A percentile compares a stretch with the other conserved stretches of the same genome.
Conservation (phyloP, 1,140 invertebrate species). For the Tetragnatha versicolor region DNA sequence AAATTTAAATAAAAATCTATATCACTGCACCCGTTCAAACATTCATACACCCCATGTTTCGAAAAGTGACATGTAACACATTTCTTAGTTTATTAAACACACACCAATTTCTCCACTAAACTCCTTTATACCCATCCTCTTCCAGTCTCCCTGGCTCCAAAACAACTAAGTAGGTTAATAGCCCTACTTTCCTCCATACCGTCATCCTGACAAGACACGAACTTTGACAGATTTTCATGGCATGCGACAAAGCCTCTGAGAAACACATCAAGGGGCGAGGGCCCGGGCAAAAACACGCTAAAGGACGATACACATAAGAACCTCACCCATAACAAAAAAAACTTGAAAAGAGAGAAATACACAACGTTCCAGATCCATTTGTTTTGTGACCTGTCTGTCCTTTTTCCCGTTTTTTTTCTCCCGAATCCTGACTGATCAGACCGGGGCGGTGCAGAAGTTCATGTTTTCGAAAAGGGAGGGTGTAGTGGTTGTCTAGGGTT, state of each 20-base stretch:
- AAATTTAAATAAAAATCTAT: no score
- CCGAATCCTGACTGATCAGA: background rate
- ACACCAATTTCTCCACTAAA: no score
- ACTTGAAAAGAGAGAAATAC: background rate
- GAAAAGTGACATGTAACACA: no score
- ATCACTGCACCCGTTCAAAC: no score
- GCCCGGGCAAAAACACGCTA: background rate
- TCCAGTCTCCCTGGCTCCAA: no score
- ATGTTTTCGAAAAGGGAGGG: background rate
- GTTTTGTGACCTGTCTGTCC: background rate
- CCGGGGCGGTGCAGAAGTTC: constrained; percentile 1
- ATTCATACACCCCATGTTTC: no score
- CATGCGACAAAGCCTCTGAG: background rate
- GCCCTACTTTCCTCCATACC: background rate
- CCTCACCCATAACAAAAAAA: background rate
- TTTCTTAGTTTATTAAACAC: no score
- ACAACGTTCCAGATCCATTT: background rate
- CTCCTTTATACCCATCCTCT: no score
- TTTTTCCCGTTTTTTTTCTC: background rate
- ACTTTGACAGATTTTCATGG: constrained; percentile 11
- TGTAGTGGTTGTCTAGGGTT: background rate
- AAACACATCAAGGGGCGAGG: constrained; percentile 1
- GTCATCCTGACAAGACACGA: constrained; percentile 7
- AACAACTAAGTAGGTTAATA: no score
- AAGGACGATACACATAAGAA: no score